Conservation (phyloP, 2,113 vertebrate genomes). For the Rousettus leschenaultii region DNA sequence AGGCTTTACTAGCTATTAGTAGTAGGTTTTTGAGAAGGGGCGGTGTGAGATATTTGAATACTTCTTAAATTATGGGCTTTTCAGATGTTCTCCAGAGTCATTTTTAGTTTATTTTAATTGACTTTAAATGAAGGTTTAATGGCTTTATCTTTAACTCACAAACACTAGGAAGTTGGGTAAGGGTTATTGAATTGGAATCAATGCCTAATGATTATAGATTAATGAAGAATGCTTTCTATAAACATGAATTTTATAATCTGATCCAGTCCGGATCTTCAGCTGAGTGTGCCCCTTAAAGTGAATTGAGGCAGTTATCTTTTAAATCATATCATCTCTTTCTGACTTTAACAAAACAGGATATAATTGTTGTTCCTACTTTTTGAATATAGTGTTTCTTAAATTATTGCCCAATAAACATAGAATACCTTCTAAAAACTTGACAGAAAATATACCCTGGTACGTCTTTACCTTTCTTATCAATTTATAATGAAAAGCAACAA, state of each 20-base stretch:
- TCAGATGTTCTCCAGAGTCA: neutral
- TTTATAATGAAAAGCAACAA: neutral
- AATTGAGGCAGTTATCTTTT: neutral
- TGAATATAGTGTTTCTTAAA: neutral
- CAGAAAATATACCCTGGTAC: neutral
- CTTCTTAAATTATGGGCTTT: neutral
- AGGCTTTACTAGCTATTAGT: neutral
- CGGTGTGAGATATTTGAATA: neutral
- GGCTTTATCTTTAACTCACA: conserved; percentile 1
- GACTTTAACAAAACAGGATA: neutral
- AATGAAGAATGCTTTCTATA: neutral
- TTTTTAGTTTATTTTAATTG: neutral
- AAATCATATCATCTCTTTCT: neutral
- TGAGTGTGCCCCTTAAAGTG: neutral
- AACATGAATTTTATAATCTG: neutral
- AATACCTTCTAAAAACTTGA: neutral
- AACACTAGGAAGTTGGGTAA: neutral
- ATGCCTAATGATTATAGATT: neutral
- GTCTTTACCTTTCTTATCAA: neutral
- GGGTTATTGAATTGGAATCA: neutral
- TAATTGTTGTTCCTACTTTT: neutral
- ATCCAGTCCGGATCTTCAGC: neutral
- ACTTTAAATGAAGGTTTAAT: neutral
- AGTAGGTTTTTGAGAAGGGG: neutral
- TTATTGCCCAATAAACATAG: neutral